These are phyloP conservation scores for Pampusana beccarii DNA, from an alignment of 2,113 vertebrate species.

Conservation along the genomic window DNA sequence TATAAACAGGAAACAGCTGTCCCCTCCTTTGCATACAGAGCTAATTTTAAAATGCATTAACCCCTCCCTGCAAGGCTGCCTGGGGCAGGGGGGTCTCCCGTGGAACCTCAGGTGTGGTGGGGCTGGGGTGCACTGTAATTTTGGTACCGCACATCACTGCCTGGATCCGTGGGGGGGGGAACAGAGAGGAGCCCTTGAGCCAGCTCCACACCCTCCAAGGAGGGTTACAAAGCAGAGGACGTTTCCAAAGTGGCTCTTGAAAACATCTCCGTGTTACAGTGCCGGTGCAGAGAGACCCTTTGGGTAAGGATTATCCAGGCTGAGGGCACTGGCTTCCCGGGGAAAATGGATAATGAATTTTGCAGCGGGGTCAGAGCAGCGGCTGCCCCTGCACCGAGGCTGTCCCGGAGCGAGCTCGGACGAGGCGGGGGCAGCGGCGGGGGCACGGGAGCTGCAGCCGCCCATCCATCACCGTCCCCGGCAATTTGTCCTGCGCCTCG, in stretches of 20 bases:
- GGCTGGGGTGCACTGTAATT: not conserved
- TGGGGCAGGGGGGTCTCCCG: not conserved
- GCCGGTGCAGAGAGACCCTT: not conserved
- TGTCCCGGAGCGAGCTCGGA: not conserved
- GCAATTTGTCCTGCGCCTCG: not conserved
- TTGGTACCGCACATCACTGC: fast-evolving
- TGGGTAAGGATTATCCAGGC: not conserved
- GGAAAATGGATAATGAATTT: not conserved
- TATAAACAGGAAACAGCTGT: not conserved
- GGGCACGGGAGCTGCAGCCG: not conserved
- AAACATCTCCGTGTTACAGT: fast-evolving
- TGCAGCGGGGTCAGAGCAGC: not conserved
- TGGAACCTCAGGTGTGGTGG: fast-evolving
- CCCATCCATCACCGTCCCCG: not conserved
- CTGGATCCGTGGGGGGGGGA: not conserved
- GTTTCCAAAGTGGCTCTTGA: not conserved
- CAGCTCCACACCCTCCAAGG: not conserved
- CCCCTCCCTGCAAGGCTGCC: not conserved
- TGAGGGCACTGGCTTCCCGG: not conserved
- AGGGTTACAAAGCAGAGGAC: not conserved
- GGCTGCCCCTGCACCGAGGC: not conserved
- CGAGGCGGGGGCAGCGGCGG: fast-evolving
- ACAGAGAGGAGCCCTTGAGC: not conserved
- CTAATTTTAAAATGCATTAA: not conserved
- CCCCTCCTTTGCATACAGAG: not conserved